Base-by-base conservation (phyloP, 2,888 invertebrate genomes). In the Clivina fossor region DNA sequence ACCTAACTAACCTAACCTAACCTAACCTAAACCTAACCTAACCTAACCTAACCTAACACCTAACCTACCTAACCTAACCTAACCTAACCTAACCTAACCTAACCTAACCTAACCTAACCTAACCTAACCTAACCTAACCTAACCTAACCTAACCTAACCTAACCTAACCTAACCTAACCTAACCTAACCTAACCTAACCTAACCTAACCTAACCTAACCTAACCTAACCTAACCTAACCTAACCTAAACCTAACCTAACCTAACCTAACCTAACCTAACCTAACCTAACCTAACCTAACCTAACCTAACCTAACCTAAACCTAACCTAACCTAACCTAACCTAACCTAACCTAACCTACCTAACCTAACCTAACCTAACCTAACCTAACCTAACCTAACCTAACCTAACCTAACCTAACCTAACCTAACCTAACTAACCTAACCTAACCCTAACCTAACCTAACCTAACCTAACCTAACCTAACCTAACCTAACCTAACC, bases 51-150 rank as follows among this genome's bases (percentile, higher is more conserved):
- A n/a, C n/a, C n/a, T n/a, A n/a, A n/a, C n/a, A n/a, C n/a, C n/a
- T n/a, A n/a, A n/a, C n/a, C n/a, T n/a, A n/a, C n/a, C n/a, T n/a
- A n/a, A 57, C 37, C 41, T 32, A 33, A 49, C 46, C 47, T 48
- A 47, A 47, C 40, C 55, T 40, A 32, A 57, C 44, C 44, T 38
- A 37, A 57, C 49, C 58, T 49, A 43, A 58, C 48, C 50, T 16
- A 15, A 38, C 11, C 38, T 33, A 51, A 58, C 53, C 57, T 47
- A 53, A 54, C 53, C 57, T 47, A 46, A 53, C 53, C 57, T 47
- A 46, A 58, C 53, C 53, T 47, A 46, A 53, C 44, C 57, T 46
- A 54, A 58, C 35, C 56, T 56, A 56, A 56, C 49, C 50, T 56
- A 56, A 38, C 38, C 38, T 38, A 38, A 38, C 38, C 38, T 38